Evolutionary conservation across 2,888 invertebrate species (phyloP), one percentile per base, ranked within the genome.

Genomic region (Amphimallon solstitiale): DNA sequence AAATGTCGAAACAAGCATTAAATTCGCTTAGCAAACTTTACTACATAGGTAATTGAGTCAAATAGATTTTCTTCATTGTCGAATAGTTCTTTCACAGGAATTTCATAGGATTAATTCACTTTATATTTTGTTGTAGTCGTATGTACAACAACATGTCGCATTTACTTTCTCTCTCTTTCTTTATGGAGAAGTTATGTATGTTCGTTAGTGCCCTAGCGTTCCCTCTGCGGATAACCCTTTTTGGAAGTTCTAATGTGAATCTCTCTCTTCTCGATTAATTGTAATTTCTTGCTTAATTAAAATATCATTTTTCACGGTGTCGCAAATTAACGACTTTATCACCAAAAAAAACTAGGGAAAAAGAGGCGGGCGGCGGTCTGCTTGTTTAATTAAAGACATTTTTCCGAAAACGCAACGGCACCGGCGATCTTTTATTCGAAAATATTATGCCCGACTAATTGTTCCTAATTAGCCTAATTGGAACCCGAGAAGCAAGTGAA

Each of bases 251-350:
- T 56, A 56, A 56, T 56, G 56, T 35, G 56, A 12, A 14, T 40
- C 40, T 52, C 35, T 14, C 10, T n/a, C 23, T 23, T 10, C 40
- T 14, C 21, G 40, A 21, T 12, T 40, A 56, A 56, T 43, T 56
- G 56, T 56, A 56, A 56, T 56, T 56, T 56, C 56, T 56, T 56
- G 56, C 43, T 56, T 56, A 56, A 56, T 56, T 56, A 56, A 56
- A 56, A 56, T 56, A 56, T 56, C 40, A 56, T 56, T 56, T 56
- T 56, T 56, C 56, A 29, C 29, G 23, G 23, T 40, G 56, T 56
- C 23, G 56, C 56, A 56, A 56, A 56, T 43, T 56, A 56, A 56
- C 56, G 56, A 56, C 56, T 56, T 56, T 56, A 56, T 56, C 40
- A 56, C 40, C 21, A 56, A 29, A 23, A 9, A 9, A 5, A 23